Base-by-base conservation (phyloP, 2,113 vertebrate genomes). In the Embiotoca jacksoni region DNA sequence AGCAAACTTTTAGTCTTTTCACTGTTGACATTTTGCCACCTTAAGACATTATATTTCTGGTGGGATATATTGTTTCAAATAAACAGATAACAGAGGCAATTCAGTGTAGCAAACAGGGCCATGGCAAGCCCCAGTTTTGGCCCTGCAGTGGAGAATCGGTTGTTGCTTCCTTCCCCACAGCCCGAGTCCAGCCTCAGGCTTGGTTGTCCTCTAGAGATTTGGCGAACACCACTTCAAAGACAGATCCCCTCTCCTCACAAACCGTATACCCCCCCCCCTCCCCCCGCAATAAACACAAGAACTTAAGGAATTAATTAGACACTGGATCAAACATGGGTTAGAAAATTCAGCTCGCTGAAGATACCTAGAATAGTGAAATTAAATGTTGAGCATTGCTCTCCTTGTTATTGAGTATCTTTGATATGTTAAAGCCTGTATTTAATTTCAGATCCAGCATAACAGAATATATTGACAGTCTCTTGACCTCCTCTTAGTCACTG, bases 271-370 rank as follows among this genome's bases (percentile, higher is more conserved):
- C 81, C 33, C 70, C 49, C 68, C 41, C 66, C 57, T 60, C 32
- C 53, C 63, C 32, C 53, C 70, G 81, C 75, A 87, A 86, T 89
- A 92, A 92, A 92, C 84, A 92, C 76, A 52, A 87, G 82, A 93
- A 93, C 87, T 91, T 93, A 86, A 90, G 83, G 86, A 93, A 94
- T 94, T 93, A 93, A 94, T 93, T 91, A 92, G 90, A 89, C 66
- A 50, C 61, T 56, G 78, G 86, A 89, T 93, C 86, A 92, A 92
- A 90, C 80, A 84, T 56, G 56, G 70, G 75, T 85, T 84, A 64
- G 82, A 75, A 70, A 74, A 81, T 79, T 65, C 75, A 69, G 83
- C 62, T 75, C 44, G 37, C 32, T 75, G 63, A 82, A 68, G 33
- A 79, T 72, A 70, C 60, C 70, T 58, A 62, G 23, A 83, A 64